These are phyloP conservation scores for Oegoconia quadripuncta DNA, from an alignment of 2,888 invertebrate species.

Conservation along the genomic window DNA sequence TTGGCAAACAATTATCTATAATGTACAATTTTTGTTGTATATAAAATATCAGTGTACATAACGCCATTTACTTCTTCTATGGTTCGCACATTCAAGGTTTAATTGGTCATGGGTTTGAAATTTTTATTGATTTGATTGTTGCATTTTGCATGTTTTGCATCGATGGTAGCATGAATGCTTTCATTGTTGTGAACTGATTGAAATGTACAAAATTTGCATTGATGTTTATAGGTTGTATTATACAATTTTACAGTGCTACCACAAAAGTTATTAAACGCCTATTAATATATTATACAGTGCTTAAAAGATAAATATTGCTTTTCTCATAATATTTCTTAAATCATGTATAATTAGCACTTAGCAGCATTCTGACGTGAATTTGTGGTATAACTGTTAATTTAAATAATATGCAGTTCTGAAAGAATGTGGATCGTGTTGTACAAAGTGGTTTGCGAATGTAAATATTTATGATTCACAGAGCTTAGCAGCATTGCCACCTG, in stretches of 20 bases:
- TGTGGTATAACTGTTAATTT: too few species aligned
- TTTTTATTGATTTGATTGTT: slow-evolving; percentile 28
- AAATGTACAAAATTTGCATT: slow-evolving; percentile 14
- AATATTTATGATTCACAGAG: slow-evolving; percentile 84
- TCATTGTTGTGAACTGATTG: slow-evolving; percentile 2
- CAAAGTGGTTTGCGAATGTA: slow-evolving; percentile 56
- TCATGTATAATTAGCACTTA: too few species aligned
- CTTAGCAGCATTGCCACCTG: slow-evolving; percentile 88
- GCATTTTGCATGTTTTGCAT: slow-evolving; percentile 38
- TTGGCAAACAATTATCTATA: too few species aligned
- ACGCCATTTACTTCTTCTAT: slow-evolving; percentile 27
- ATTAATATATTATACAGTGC: too few species aligned
- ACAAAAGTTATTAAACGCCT: too few species aligned
- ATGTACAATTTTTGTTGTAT: slow-evolving; percentile 37
- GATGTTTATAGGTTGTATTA: slow-evolving; percentile 38
- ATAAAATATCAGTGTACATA: slow-evolving; percentile 42
- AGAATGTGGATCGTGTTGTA: slow-evolving; percentile 16
- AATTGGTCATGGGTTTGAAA: slow-evolving; percentile 31
- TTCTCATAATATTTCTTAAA: too few species aligned
- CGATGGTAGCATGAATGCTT: slow-evolving; percentile 15
- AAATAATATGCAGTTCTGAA: too few species aligned
- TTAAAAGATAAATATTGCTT: too few species aligned
- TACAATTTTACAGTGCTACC: too few species aligned
- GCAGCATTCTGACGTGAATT: too few species aligned
- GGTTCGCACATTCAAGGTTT: slow-evolving; percentile 31